phyloP scores from a whole-genome alignment of 2,797 vertebrate species.

The Alouatta caraya region DNA sequence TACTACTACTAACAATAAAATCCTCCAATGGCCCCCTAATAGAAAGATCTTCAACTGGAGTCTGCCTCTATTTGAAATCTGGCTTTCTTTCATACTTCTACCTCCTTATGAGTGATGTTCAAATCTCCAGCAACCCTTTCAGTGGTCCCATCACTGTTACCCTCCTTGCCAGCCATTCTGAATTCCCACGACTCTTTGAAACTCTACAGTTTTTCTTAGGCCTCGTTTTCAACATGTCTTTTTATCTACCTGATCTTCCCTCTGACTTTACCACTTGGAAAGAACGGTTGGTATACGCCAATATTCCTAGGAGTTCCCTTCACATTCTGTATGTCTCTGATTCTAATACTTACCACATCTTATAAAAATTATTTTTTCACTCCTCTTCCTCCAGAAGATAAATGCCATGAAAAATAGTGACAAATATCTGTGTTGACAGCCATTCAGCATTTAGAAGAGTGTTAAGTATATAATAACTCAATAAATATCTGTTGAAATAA shows the following conservation, averaged over 20 bases:
- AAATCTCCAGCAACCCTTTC: neutral
- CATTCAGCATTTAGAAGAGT: neutral
- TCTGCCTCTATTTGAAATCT: neutral
- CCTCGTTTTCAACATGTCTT: neutral
- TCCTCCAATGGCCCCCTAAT: neutral
- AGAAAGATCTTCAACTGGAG: neutral
- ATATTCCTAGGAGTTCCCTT: neutral
- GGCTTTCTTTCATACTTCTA: neutral
- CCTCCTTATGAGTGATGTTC: no score
- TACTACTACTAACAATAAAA: neutral
- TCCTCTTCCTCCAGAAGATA: neutral
- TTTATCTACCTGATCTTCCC: neutral
- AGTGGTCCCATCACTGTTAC: no score
- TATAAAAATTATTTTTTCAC: neutral
- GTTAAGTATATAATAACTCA: neutral
- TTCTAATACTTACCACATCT: neutral
- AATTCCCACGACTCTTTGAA: neutral
- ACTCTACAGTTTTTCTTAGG: neutral
- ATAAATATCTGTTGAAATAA: neutral
- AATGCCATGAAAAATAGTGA: neutral
- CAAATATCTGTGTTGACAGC: neutral
- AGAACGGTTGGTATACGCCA: neutral
- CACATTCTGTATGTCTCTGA: neutral
- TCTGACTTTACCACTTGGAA: neutral
- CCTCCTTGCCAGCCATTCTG: neutral